Percentiles rank a stretch among this genome's conserved stretches.
Evolutionary conservation across 2,113 vertebrate species (phyloP).

Genomic region (Pseudorectes ferrugineus): DNA sequence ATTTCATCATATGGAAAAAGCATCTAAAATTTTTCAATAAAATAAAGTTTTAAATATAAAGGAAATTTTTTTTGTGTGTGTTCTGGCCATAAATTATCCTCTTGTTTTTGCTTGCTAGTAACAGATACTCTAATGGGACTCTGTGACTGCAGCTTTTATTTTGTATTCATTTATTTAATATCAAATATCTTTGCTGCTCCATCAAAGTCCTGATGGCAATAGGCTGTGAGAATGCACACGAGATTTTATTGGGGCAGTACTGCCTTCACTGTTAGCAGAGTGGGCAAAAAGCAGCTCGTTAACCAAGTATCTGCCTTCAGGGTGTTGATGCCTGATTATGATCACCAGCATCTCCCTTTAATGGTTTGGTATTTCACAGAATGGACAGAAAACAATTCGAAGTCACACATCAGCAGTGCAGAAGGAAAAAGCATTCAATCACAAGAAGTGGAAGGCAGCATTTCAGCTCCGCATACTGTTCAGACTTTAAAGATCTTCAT

Average conservation of each 20-base stretch:
- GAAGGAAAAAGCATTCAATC: not conserved
- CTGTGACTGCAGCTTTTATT: not conserved
- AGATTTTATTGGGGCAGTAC: not conserved
- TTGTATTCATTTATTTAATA: not conserved
- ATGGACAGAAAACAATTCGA: not conserved
- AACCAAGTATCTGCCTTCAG: not conserved
- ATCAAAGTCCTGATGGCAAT: not conserved
- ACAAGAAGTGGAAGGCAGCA: not conserved
- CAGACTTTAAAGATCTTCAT: not conserved
- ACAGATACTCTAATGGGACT: not conserved
- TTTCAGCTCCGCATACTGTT: fast-evolving
- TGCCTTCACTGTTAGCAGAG: not conserved
- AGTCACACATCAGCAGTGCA: not conserved
- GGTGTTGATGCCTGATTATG: fast-evolving
- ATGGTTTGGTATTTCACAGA: not conserved
- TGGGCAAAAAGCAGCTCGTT: not conserved
- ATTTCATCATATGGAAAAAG: not conserved
- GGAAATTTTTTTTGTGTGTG: not conserved
- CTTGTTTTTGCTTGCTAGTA: not conserved
- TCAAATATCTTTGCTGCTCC: not conserved
- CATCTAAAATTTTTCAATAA: not conserved
- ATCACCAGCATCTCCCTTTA: fast-evolving
- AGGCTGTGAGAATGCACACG: not conserved
- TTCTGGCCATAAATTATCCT: not conserved
- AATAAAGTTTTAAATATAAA: not conserved